Conservation (phyloP, 2,888 invertebrate species). For the Chouioia cunea region DNA sequence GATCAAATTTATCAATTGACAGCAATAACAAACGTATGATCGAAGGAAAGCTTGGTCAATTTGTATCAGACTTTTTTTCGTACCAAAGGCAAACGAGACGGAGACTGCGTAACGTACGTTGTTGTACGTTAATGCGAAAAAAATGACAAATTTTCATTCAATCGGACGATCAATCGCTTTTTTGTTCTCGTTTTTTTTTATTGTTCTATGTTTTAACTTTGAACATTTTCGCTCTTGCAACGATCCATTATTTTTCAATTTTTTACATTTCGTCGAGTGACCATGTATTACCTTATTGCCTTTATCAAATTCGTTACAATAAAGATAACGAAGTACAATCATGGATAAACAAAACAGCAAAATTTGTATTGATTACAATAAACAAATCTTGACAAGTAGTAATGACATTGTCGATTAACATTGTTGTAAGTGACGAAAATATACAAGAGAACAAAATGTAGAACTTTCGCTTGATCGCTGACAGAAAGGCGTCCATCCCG, state of each 20-base stretch:
- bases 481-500: conserved; percentile 20
- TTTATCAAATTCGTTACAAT: conserved; percentile 26
- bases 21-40: conserved; percentile 32
- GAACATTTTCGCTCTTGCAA: conserved; percentile 15
- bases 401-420: conserved; percentile 28
- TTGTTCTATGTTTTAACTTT: conserved; percentile 33
- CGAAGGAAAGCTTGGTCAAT: conserved; percentile 4
- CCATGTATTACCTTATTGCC: conserved; percentile 19
- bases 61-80: conserved; percentile 26
- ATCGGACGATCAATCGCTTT: conserved; percentile 33
- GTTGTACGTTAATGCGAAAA: conserved; percentile 33
- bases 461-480: conserved; percentile 34
- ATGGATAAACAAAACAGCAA: conserved; percentile 27
- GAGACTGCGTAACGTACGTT: conserved; percentile 41
- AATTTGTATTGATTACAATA: conserved; percentile 34
- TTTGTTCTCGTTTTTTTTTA: conserved; percentile 42
- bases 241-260: conserved; percentile 24
- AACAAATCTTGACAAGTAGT: conserved; percentile 30
- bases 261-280: conserved; percentile 30
- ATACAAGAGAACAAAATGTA: conserved; percentile 28
- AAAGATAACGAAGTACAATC: conserved; percentile 29
- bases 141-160: conserved; percentile 23
- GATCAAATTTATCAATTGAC: conserved; percentile 40
- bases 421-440: conserved; percentile 35
- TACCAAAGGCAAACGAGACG: conserved; percentile 29